A percentile compares a stretch with the other conserved stretches of the same genome.
These are phyloP conservation scores for Saccopteryx bilineata DNA, from an alignment of 2,113 vertebrate genomes.

Conservation along the genomic window DNA sequence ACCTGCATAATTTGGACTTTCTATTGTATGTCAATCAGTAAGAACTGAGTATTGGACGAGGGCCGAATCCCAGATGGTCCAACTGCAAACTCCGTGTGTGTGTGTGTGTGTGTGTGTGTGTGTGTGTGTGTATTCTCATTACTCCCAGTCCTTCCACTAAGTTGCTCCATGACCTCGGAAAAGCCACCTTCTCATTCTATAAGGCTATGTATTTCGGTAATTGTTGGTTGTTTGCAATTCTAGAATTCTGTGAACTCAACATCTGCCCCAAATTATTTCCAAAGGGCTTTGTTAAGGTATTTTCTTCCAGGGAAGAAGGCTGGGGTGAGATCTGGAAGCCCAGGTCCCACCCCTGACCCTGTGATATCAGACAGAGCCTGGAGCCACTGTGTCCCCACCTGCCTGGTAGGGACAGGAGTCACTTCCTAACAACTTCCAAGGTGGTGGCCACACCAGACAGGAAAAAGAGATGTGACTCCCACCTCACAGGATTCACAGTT, in stretches of 20 bases:
- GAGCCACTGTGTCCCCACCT: neutral
- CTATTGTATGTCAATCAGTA: neutral
- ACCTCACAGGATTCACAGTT: fast-evolving
- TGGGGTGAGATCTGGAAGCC: neutral
- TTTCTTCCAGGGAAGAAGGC: neutral
- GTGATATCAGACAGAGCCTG: neutral
- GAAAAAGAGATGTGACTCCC: neutral
- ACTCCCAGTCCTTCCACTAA: neutral
- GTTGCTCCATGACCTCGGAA: too few relatives aligned
- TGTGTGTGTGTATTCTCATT: neutral
- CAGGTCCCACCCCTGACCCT: neutral
- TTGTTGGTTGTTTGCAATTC: neutral
- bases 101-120: neutral
- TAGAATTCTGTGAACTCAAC: neutral
- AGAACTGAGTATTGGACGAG: neutral
- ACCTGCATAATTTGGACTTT: neutral
- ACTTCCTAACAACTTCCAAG: neutral
- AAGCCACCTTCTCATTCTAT: neutral
- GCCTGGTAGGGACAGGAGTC: neutral
- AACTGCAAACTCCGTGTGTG: neutral
- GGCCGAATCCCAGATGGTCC: neutral
- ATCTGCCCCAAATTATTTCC: neutral
- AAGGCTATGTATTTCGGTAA: neutral
- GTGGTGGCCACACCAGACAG: neutral
- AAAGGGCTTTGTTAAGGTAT: neutral